Evolutionary conservation across 2,888 invertebrate genomes (phyloP), one percentile per base, ranked within the genome.

Genomic region (Autographa pulchrina): DNA sequence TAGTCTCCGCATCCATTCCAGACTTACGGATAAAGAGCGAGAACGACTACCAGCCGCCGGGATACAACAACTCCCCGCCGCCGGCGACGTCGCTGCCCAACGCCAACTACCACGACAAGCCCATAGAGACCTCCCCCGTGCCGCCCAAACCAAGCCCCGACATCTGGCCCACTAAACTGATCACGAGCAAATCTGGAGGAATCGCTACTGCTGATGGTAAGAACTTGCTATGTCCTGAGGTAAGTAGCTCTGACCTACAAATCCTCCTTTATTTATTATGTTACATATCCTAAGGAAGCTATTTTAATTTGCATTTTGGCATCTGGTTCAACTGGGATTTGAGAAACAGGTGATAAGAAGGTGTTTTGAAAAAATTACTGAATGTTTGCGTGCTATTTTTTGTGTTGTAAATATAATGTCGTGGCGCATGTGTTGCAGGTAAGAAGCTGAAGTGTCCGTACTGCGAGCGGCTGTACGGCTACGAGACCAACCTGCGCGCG

Each of bases 381-480:
- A 25, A 25, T 25, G 25, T 2, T 25, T 25, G 25, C 25, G 25
- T 25, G 25, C 25, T 25, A 25, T 3, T 25, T 25, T 25, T 25
- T 25, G 25, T 25, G 25, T 25, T 25, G 1, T 25, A 25, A 25
- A 25, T 25, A 3, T 25, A 25, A 25, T 25, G 25, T 25, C 2
- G 25, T 25, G 13, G 41, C 1, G 13, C 0, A 13, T 41, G 41
- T 16, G 7, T 96, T 96, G 5, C 96, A 98, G 98, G 98, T 89
- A 98, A 98, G 94, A 98, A 98, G 94, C 96, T 98, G 90, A 98
- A 98, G 96, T 98, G 98, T 95, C 98, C 98, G 89, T 98, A 98
- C 94, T 98, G 98, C 96, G 98, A 98, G 96, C 97, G 98, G 90
- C 96, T 98, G 76, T 98, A 98, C 95, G 98, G 98, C 80, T 98